Conservation (phyloP, 2,797 vertebrate species). For the Emydoidea blandingii region DNA sequence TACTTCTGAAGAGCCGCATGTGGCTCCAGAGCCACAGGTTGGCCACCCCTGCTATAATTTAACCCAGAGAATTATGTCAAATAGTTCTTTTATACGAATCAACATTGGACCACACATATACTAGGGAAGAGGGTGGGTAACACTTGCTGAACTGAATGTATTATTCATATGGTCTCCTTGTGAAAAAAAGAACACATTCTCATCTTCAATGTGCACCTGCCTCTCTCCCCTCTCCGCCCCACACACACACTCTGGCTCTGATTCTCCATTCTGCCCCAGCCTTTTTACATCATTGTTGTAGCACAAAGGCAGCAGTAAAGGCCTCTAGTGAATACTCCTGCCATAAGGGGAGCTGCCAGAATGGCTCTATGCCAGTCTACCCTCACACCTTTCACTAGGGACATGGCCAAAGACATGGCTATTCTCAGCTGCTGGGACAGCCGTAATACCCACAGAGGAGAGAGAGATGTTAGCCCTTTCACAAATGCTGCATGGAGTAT, state of each 20-base stretch:
- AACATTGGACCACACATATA: neutral
- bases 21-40: no score
- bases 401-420: neutral
- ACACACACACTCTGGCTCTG: neutral
- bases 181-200: neutral
- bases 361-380: neutral
- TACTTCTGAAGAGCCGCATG: no score
- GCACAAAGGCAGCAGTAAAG: rapidly evolving
- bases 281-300: neutral
- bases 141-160: neutral
- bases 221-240: neutral
- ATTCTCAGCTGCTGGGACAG: neutral
- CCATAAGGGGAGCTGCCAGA: neutral
- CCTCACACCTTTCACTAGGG: neutral
- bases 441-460: neutral
- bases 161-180: neutral
- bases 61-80: constrained; percentile 1
- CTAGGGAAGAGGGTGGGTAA: neutral
- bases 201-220: neutral
- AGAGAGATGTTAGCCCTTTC: neutral
- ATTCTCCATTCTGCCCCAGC: neutral
- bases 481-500: neutral
- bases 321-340: neutral
- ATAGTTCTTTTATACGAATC: constrained; percentile 28
- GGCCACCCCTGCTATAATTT: neutral